These are phyloP conservation scores for Hetaerina americana DNA, from an alignment of 1,140 invertebrate genomes.

Conservation along the genomic window DNA sequence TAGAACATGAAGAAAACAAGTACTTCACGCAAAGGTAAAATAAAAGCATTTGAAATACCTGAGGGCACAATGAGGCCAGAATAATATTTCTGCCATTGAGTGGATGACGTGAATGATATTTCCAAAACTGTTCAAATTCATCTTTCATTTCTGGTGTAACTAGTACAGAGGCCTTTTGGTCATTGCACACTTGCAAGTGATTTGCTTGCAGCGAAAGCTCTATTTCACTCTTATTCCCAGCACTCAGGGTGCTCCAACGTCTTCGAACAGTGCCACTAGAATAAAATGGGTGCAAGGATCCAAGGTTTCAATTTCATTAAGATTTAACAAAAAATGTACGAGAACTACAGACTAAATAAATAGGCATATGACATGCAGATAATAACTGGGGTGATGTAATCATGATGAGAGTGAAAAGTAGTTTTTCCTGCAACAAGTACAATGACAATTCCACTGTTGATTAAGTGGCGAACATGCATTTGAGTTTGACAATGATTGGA, in stretches of 20 bases:
- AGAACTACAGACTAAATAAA: too few species aligned
- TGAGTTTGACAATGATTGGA: too few species aligned
- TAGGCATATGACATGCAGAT: too few species aligned
- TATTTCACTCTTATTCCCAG: conserved; percentile 48
- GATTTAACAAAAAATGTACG: too few species aligned
- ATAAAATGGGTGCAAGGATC: too few species aligned
- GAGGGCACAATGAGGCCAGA: conserved; percentile 68
- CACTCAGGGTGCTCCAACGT: conserved; percentile 48
- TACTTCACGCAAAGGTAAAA: background rate
- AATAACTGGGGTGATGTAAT: too few species aligned
- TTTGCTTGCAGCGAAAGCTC: conserved; percentile 61
- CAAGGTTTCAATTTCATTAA: too few species aligned
- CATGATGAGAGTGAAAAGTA: too few species aligned
- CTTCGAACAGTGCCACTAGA: conserved; percentile 60
- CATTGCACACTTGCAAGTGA: conserved; percentile 57
- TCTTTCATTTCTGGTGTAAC: conserved; percentile 55
- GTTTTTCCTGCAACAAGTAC: too few species aligned
- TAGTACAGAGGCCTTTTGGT: conserved; percentile 40
- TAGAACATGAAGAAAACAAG: too few species aligned
- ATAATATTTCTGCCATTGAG: conserved; percentile 65
- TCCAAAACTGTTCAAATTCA: conserved; percentile 66
- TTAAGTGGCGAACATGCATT: too few species aligned
- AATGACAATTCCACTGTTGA: too few species aligned
- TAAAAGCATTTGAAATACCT: conserved; percentile 36
- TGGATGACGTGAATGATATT: conserved; percentile 41